Evolutionary conservation across 2,797 vertebrate species (phyloP).

Genomic region (Coreius guichenoti): DNA sequence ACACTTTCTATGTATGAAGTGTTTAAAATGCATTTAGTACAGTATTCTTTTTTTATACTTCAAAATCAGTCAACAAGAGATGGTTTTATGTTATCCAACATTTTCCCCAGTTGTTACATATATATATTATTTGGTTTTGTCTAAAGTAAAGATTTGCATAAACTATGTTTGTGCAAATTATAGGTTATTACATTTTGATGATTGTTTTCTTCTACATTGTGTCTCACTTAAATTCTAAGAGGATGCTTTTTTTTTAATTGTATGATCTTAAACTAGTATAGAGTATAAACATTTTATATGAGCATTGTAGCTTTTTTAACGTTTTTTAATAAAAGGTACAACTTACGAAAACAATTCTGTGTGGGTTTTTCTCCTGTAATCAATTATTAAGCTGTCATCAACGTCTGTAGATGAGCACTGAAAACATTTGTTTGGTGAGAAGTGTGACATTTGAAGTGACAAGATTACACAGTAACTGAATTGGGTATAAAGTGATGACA

Average conservation of each 20-base stretch:
- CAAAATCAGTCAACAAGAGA: constrained; percentile 24
- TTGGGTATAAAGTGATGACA: neutral
- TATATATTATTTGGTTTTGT: constrained; percentile 74
- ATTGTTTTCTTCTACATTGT: constrained; percentile 77
- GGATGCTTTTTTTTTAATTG: constrained; percentile 34
- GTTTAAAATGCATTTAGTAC: constrained; percentile 62
- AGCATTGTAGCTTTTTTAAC: constrained; percentile 68
- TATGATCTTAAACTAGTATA: constrained; percentile 67
- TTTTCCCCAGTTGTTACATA: constrained; percentile 71
- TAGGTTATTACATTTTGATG: constrained; percentile 53
- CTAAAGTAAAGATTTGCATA: constrained; percentile 65
- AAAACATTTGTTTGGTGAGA: neutral
- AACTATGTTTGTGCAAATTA: constrained; percentile 67
- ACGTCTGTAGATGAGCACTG: neutral
- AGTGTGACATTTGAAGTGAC: neutral
- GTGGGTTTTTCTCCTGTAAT: neutral
- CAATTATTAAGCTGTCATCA: neutral
- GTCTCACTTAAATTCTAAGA: constrained; percentile 51
- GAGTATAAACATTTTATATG: constrained; percentile 69
- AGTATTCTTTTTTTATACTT: constrained; percentile 59
- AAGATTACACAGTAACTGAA: neutral
- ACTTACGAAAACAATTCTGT: constrained; percentile 23
- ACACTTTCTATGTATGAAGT: constrained; percentile 66
- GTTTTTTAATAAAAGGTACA: constrained; percentile 70
- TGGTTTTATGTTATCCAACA: constrained; percentile 61